A percentile compares a stretch with the other conserved stretches of the same genome.
phyloP scores from a whole-genome alignment of 2,797 vertebrate species.

The Spinus olivaceus region DNA sequence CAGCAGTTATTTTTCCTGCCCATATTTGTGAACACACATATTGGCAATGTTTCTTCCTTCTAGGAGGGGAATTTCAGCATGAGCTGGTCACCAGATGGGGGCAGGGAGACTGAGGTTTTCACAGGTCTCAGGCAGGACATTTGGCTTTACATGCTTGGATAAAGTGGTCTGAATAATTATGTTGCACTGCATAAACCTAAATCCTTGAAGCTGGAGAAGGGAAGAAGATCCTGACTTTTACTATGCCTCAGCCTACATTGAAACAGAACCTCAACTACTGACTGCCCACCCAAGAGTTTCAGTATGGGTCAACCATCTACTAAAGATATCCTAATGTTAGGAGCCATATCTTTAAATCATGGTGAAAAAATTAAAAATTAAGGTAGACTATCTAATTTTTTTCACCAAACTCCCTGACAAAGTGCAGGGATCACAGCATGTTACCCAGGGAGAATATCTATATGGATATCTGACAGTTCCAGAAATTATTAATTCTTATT shows the following conservation, averaged over 20 bases:
- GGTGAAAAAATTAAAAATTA: not conserved
- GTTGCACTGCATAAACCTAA: not conserved
- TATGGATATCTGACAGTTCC: not conserved
- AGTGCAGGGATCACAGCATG: not conserved
- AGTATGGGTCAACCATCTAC: not conserved
- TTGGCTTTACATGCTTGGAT: not conserved
- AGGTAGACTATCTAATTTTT: not conserved
- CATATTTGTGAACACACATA: not conserved
- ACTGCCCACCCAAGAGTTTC: not conserved
- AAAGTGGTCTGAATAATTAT: not conserved
- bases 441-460: not conserved
- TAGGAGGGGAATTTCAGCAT: accelerated
- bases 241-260: not conserved
- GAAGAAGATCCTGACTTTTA: not conserved
- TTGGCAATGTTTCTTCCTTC: not conserved
- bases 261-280: not conserved
- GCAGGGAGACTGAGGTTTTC: not conserved
- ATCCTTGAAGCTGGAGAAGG: not conserved
- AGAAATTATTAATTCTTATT: not conserved
- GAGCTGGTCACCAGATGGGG: not conserved
- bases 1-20: not conserved
- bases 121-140: not conserved
- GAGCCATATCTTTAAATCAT: accelerated
- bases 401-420: not conserved
- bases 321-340: not conserved